Conservation (phyloP, 2,797 vertebrate species). For the Toxotes lorentzi region DNA sequence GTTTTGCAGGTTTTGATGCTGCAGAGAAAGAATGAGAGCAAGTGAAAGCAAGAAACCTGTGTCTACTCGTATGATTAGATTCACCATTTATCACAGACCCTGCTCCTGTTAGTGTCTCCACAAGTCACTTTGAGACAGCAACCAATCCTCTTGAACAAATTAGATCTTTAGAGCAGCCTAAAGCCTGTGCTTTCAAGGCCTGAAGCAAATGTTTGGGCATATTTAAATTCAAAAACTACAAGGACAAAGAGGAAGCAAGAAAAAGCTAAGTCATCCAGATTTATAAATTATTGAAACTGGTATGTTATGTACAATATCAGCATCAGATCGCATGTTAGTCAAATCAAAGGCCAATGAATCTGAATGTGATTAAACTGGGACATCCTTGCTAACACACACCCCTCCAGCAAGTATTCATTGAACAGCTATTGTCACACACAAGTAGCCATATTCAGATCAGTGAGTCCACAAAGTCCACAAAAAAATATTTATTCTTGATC, state of each 20-base stretch:
- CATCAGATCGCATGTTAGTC: neutral
- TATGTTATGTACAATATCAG: neutral
- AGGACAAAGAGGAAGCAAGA: slow-evolving; percentile 9
- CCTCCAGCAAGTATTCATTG: neutral
- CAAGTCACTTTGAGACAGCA: slow-evolving; percentile 48
- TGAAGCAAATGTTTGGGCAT: slow-evolving; percentile 10
- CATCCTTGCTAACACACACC: neutral
- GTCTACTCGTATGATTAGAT: slow-evolving; percentile 46
- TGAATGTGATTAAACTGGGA: neutral
- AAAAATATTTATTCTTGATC: neutral
- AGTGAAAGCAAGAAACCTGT: slow-evolving; percentile 20
- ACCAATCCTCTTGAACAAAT: slow-evolving; percentile 53
- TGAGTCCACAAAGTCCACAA: neutral
- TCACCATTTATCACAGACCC: slow-evolving; percentile 35
- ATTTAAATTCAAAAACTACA: slow-evolving; percentile 3
- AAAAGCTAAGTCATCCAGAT: no score
- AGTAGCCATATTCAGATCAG: neutral
- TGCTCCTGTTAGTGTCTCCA: slow-evolving; percentile 34
- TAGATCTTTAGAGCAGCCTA: slow-evolving; percentile 36
- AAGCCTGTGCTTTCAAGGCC: slow-evolving; percentile 5
- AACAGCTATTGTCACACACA: neutral
- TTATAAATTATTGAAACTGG: neutral
- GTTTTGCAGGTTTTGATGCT: slow-evolving; percentile 19
- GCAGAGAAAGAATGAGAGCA: slow-evolving; percentile 17
- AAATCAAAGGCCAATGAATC: neutral